Base-by-base conservation (phyloP, 2,888 invertebrate genomes). In the Galerucella pusilla region DNA sequence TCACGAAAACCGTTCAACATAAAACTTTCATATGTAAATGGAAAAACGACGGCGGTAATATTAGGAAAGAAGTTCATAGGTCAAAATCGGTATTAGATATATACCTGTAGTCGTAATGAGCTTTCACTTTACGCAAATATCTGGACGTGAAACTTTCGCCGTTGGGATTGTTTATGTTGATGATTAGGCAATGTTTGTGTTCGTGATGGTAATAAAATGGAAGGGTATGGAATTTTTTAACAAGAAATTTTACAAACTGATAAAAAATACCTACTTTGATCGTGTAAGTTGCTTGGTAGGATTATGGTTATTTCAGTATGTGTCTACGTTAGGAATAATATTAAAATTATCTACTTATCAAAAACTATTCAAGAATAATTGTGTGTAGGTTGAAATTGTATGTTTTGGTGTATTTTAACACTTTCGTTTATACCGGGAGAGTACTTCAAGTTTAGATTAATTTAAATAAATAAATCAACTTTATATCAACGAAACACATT, bases 81-180 rank as follows among this genome's bases (percentile, higher is more conserved):
- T 71, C 70, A 61, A 66, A 68, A 61, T 63, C 74, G 61, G 57
- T 70, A 61, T 70, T 74, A 66, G 68, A 69, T 46, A 60, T 28
- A 57, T 52, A 59, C 57, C 16, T 28, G 45, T 52, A 35, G 35
- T 59, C 54, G 20, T 70, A 28, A 61, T 65, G 65, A 66, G 52
- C 76, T 76, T 76, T 76, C 74, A 71, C 74, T 76, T 71, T 65
- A 74, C 64, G 73, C 73, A 76, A 76, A 76, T 76, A 69, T 68
- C 68, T 74, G 76, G 74, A 76, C 74, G 76, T 66, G 66, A 72
- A 73, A 76, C 76, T 76, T 76, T 76, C 76, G 76, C 74, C 20
- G 61, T 71, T 68, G 67, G 57, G 28, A 71, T 72, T 76, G 68
- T 74, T 76, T 74, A 70, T 76, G 71, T 74, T 63, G 71, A 65